Conservation (phyloP, 2,113 vertebrate species). For the mouse (Mus musculus) region GRCm39 chr11:51969001-51969500, state of each 20-base stretch:
- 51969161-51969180: not conserved
- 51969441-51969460: constrained; percentile 8
- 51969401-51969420: not conserved
- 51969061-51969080: constrained; percentile 18
- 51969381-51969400: not conserved
- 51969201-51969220: not conserved
- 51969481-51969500: constrained; percentile 18
- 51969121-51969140: not conserved
- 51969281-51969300: not conserved
- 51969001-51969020: not conserved
- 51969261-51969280: not conserved
- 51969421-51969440: constrained; percentile 20
- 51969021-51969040: constrained; percentile 13
- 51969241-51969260: not conserved
- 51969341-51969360: not conserved
- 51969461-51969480: constrained; percentile 37
- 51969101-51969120: not conserved
- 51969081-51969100: constrained; percentile 3
- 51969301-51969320: not conserved
- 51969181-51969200: not conserved
- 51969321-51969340: not conserved
- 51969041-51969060: not conserved
- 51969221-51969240: not conserved
- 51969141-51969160: not conserved
- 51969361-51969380: not conserved